These are phyloP conservation scores for Agonopterix subpropinquella DNA, from an alignment of 2,888 invertebrate species.

Conservation along the genomic window DNA sequence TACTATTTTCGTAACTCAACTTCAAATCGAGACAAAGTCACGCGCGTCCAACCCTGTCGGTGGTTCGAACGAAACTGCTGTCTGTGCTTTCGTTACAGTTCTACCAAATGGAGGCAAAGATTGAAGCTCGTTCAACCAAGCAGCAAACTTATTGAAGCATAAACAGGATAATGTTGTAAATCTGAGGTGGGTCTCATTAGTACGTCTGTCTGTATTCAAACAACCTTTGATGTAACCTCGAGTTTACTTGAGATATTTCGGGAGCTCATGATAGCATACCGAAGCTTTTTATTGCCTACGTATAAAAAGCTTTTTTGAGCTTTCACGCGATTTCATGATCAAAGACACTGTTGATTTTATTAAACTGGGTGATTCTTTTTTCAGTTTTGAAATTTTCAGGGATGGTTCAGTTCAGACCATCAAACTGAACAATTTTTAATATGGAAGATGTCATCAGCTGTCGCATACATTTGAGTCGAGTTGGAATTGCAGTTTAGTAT, in stretches of 20 bases:
- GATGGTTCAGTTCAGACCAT: too few relatives aligned
- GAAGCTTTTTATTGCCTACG: conserved; percentile 2
- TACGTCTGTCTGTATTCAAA: conserved; percentile 25
- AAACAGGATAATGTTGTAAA: conserved; percentile 50
- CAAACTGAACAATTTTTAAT: too few relatives aligned
- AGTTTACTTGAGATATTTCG: conserved; percentile 5
- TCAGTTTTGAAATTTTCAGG: neutral
- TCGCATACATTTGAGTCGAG: too few relatives aligned
- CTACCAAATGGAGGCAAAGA: conserved; percentile 37
- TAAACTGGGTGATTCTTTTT: neutral
- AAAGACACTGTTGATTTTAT: neutral
- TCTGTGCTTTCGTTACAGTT: conserved; percentile 11
- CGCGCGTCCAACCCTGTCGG: conserved; percentile 33
- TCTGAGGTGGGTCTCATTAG: conserved; percentile 36
- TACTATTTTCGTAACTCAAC: conserved; percentile 54
- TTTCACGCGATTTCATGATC: conserved; percentile 1
- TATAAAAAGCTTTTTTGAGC: conserved; percentile 3
- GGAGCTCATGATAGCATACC: conserved; percentile 1
- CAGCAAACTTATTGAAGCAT: conserved; percentile 46
- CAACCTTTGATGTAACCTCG: conserved; percentile 29
- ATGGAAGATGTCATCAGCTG: too few relatives aligned
- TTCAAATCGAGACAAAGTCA: conserved; percentile 16
- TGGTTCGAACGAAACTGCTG: conserved; percentile 39
- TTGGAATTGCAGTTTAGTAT: too few relatives aligned
- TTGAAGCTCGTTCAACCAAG: conserved; percentile 41